Percentiles rank a stretch among this genome's conserved stretches.
Conservation (phyloP, 2,113 vertebrate species). For the Cyanistes caeruleus region DNA sequence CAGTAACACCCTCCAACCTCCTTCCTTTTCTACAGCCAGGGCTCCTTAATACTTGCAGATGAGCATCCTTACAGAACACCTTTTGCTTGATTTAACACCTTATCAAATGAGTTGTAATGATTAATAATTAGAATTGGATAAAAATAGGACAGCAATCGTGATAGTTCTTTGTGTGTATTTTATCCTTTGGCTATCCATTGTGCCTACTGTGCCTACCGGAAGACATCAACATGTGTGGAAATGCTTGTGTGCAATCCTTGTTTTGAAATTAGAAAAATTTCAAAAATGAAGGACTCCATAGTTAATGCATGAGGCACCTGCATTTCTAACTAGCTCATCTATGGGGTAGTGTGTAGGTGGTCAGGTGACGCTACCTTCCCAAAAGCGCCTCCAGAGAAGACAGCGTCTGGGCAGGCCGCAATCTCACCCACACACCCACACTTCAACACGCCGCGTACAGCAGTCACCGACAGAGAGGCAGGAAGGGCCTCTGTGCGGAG, state of each 20-base stretch:
- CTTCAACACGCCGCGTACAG: too few species aligned
- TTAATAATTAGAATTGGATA: neutral
- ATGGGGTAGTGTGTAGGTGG: too few species aligned
- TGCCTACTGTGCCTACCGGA: neutral
- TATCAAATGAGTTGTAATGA: neutral
- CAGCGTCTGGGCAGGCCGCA: too few species aligned
- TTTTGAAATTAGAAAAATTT: neutral
- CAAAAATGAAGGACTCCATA: neutral
- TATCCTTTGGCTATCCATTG: neutral
- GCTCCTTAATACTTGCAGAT: neutral
- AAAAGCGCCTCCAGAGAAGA: too few species aligned
- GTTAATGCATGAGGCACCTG: fast-evolving
- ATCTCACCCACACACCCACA: too few species aligned
- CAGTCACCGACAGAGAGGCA: too few species aligned
- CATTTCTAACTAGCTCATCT: neutral
- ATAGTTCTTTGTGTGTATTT: neutral
- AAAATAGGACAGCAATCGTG: neutral
- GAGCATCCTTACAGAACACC: neutral
- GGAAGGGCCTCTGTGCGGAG: too few species aligned
- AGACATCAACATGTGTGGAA: neutral
- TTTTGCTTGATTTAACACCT: neutral
- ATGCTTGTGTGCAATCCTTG: neutral
- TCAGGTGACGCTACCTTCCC: too few species aligned
- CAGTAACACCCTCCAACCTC: neutral
- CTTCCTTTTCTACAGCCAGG: neutral